Base-by-base conservation (phyloP, 2,888 invertebrate genomes). In the Thereva nobilitata region DNA sequence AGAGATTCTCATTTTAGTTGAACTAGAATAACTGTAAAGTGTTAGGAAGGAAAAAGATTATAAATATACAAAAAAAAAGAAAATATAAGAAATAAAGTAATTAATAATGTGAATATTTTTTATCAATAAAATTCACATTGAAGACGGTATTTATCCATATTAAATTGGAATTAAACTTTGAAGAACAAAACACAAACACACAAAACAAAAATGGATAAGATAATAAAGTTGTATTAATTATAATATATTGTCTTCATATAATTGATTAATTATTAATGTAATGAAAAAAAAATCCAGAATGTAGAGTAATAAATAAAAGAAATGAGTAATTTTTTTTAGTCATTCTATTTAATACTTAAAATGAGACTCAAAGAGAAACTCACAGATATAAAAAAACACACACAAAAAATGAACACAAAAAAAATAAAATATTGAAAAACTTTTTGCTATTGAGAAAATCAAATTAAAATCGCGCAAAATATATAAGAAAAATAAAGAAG, bases 201-300 rank as follows among this genome's bases (percentile, higher is more conserved):
- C 23, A 23, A 23, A 23, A 23, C 1, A 1, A 23, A 23, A 23
- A 23, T 23, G 23, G 23, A 59, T 59, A 47, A 59, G 59, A 37
- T 47, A 59, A 59, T 59, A 59, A 59, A 59, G 59, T 47, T 59
- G 47, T 59, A 59, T 59, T 49, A 59, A 59, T 59, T 47, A 47
- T 23, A 23, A 23, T 23, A 23, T 59, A 47, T 49, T 59, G 59
- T 59, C 59, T 59, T 59, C 59, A 49, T 59, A 59, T 59, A 47
- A 35, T 35, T 55, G 35, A 59, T 47, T 47, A 59, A 12, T 47
- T 45, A 59, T 35, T 38, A 59, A 40, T 47, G 47, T 41, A 59
- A 47, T 45, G 7, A 37, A 47, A 38, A 35, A 34, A 52, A 9
- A 23, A 6, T 52, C 23, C 23, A 23, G 23, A 23, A 23, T 23